A percentile compares a stretch with the other conserved stretches of the same genome.
Conservation (phyloP, 2,113 vertebrate genomes). For the Protomyctophum bolini region DNA sequence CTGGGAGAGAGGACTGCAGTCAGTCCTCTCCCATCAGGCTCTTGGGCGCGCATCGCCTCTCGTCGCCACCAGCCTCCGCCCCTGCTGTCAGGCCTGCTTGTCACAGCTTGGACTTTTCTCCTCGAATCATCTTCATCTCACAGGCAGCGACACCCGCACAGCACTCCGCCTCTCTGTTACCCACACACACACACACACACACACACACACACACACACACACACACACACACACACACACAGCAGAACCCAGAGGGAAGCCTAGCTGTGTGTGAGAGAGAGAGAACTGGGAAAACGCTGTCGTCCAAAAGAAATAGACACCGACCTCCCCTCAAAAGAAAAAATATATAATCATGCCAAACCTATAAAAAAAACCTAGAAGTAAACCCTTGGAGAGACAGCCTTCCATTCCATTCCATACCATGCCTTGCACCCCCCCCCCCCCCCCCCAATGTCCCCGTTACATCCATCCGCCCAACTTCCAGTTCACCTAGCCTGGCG, state of each 20-base stretch:
- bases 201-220: too few species aligned
- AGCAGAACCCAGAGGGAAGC: too few species aligned
- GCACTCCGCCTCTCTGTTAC: slow-evolving; percentile 18
- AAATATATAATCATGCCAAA: neutral
- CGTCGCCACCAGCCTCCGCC: slow-evolving; percentile 43
- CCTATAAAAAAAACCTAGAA: neutral
- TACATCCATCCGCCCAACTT: neutral
- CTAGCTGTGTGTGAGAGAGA: neutral
- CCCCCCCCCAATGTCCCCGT: too few species aligned
- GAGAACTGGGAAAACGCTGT: neutral
- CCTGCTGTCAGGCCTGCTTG: slow-evolving; percentile 66
- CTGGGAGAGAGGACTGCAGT: slow-evolving; percentile 1
- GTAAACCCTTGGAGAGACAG: neutral
- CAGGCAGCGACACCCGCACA: slow-evolving; percentile 1
- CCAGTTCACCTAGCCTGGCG: slow-evolving; percentile 32
- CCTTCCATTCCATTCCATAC: neutral
- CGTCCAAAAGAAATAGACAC: too few species aligned
- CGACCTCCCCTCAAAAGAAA: too few species aligned
- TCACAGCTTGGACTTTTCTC: slow-evolving; percentile 68
- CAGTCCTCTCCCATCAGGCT: slow-evolving; percentile 62
- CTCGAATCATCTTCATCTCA: slow-evolving; percentile 66
- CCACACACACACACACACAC: too few species aligned
- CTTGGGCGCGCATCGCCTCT: slow-evolving; percentile 56
- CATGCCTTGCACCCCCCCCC: neutral
- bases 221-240: too few species aligned